Conservation (phyloP, 2,888 invertebrate species). For the Amphipyra tragopoginis region DNA sequence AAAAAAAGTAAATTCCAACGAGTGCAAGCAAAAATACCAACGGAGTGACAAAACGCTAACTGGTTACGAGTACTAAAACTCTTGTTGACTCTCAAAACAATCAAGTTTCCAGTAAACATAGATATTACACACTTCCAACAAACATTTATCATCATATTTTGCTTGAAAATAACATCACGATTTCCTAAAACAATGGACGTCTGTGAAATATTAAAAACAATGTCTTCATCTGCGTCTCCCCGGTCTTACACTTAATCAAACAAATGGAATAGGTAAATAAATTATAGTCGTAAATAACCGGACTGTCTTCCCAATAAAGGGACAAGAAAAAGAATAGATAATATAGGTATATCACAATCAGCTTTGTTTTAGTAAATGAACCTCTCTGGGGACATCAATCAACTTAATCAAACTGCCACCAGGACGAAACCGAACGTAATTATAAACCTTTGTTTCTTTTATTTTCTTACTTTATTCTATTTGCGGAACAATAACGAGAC, state of each 20-base stretch:
- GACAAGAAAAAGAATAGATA: constrained; percentile 44
- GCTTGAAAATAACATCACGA: constrained; percentile 13
- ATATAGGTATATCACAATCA: constrained; percentile 60
- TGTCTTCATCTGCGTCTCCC: constrained; percentile 27
- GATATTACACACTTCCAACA: constrained; percentile 14
- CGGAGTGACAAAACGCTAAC: too few species aligned
- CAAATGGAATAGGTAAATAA: constrained; percentile 63
- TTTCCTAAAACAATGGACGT: constrained; percentile 25
- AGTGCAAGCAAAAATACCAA: too few species aligned
- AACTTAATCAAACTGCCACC: constrained; percentile 66
- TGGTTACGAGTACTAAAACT: not conserved
- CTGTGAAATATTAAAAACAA: constrained; percentile 42
- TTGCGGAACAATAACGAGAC: constrained; percentile 30
- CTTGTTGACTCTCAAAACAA: constrained; percentile 17
- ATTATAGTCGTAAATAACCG: constrained; percentile 61
- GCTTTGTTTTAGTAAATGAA: constrained; percentile 68
- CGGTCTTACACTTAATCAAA: constrained; percentile 47
- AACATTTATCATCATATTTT: constrained; percentile 31
- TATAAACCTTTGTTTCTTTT: constrained; percentile 50
- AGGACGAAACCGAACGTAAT: constrained; percentile 60
- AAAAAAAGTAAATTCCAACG: too few species aligned
- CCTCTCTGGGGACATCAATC: constrained; percentile 68
- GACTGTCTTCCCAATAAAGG: constrained; percentile 51
- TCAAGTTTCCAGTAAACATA: constrained; percentile 19
- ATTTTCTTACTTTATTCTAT: constrained; percentile 33